These are phyloP conservation scores for Prionailurus viverrinus DNA, from an alignment of 2,113 vertebrate species.

Conservation along the genomic window DNA sequence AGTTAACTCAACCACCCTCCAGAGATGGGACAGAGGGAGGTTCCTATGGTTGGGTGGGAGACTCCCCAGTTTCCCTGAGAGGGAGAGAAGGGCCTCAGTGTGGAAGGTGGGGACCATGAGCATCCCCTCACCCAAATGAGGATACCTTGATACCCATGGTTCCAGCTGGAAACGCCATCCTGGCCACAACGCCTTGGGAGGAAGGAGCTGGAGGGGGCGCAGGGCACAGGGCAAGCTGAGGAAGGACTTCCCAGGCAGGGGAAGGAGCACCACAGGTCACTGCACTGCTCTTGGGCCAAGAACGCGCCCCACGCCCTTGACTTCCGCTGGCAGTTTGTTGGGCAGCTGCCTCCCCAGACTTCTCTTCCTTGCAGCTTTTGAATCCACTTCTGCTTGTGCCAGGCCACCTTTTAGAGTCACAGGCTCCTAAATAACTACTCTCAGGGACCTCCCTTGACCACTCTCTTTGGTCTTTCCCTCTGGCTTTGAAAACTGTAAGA, in stretches of 20 bases:
- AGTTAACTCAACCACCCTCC: background rate
- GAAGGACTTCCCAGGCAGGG: rapidly evolving
- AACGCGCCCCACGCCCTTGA: rapidly evolving
- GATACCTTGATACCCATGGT: background rate
- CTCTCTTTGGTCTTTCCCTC: background rate
- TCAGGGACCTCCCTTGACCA: background rate
- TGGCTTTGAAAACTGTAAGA: background rate
- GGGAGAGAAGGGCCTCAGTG: background rate
- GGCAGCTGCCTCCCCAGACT: background rate
- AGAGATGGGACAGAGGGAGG: background rate
- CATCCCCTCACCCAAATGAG: background rate
- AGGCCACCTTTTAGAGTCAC: background rate
- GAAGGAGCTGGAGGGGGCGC: background rate
- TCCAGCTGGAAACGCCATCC: background rate
- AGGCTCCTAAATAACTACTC: background rate
- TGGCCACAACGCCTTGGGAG: background rate
- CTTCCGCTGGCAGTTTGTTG: background rate
- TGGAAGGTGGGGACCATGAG: background rate
- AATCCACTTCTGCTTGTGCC: background rate
- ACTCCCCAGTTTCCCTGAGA: background rate
- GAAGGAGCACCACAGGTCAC: no score
- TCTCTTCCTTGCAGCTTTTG: background rate
- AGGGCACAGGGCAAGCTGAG: background rate
- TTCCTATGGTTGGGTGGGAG: background rate
- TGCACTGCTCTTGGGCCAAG: background rate